Conservation (phyloP, 2,888 invertebrate species). For the Eilema caniola region DNA sequence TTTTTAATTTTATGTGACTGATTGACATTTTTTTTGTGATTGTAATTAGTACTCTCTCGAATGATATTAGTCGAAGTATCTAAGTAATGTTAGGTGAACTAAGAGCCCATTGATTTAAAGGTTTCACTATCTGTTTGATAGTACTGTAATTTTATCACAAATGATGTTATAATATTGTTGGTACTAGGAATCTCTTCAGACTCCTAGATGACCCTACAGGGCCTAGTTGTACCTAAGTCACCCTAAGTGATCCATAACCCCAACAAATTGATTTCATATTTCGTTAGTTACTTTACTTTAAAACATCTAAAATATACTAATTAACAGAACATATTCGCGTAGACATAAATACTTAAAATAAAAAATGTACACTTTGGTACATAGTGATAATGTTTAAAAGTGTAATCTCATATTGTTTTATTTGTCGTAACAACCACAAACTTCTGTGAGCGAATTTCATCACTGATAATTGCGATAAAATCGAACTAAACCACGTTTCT, state of each 20-base stretch:
- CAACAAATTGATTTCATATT: too few species aligned
- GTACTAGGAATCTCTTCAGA: neutral
- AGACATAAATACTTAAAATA: neutral
- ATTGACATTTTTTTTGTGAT: neutral
- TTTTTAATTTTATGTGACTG: slow-evolving; percentile 1
- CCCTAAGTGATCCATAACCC: neutral
- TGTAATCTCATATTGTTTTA: neutral
- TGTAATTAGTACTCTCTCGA: neutral
- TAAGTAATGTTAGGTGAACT: neutral
- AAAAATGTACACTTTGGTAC: too few species aligned
- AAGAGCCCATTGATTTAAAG: neutral
- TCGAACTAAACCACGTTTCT: neutral
- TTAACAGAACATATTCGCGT: too few species aligned
- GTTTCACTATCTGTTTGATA: neutral
- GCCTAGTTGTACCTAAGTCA: neutral
- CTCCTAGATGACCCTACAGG: neutral
- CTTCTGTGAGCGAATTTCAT: neutral
- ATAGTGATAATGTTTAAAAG: neutral
- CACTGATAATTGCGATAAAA: neutral
- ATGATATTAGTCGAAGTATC: slow-evolving; percentile 2
- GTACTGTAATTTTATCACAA: neutral
- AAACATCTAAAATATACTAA: too few species aligned
- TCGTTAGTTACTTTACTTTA: too few species aligned
- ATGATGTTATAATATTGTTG: neutral
- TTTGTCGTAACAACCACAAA: neutral